Percentiles rank a stretch among this genome's conserved stretches.
Evolutionary conservation across 2,888 invertebrate species (phyloP).

Genomic region (Blomia tropicalis): DNA sequence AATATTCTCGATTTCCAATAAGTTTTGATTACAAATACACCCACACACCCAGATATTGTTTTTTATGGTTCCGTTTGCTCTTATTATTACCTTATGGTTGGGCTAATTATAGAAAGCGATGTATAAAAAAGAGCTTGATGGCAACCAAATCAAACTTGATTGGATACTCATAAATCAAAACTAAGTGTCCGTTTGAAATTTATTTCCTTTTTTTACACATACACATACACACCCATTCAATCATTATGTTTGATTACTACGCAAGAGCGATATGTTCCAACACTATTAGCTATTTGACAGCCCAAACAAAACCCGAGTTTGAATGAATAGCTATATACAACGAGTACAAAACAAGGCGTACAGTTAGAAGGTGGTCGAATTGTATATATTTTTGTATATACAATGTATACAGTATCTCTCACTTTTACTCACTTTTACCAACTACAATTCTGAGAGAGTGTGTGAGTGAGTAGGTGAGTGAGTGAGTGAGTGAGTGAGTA

Average conservation of each 20-base stretch:
- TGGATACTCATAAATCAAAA: constrained; percentile 6
- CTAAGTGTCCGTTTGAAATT: background rate
- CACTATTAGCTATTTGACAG: constrained; percentile 11
- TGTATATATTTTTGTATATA: background rate
- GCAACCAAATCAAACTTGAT: background rate
- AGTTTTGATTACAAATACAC: too few species aligned
- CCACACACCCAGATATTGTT: background rate
- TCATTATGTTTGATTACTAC: background rate
- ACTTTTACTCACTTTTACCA: too few species aligned
- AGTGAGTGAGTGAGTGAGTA: background rate
- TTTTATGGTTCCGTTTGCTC: background rate
- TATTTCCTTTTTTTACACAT: background rate
- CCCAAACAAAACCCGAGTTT: background rate
- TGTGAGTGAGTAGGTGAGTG: too few species aligned
- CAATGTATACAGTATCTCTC: too few species aligned
- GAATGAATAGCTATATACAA: background rate
- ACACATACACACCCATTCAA: background rate
- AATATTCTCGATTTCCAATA: too few species aligned
- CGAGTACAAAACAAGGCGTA: background rate
- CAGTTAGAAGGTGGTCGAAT: background rate
- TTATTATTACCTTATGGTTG: constrained; percentile 4
- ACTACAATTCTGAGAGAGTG: too few species aligned
- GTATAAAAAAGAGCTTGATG: background rate
- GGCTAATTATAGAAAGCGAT: background rate
- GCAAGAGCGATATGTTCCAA: background rate